Percentiles rank a stretch among this genome's conserved stretches.
phyloP scores from a whole-genome alignment of 2,113 vertebrate genomes.

The Hemicordylus capensis region DNA sequence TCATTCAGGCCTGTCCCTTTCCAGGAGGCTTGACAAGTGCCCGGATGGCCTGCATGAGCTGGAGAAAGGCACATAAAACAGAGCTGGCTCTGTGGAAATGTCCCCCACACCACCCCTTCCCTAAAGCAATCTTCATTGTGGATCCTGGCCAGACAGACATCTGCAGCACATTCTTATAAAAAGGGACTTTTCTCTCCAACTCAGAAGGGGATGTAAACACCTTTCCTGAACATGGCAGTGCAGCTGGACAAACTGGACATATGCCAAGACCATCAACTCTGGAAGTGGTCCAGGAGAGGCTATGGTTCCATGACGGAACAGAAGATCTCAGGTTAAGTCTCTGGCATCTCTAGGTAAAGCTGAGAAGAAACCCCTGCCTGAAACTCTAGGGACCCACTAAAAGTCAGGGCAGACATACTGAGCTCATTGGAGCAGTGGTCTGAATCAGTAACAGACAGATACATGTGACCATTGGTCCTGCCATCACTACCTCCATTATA shows the following conservation, averaged over 20 bases:
- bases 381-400: too few relatives aligned
- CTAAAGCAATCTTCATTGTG: slow-evolving; percentile 26
- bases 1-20: slow-evolving; percentile 54
- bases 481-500: background rate
- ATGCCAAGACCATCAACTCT: background rate
- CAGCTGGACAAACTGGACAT: background rate
- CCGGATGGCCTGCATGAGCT: background rate
- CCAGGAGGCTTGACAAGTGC: slow-evolving; percentile 45
- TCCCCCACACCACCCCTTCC: slow-evolving; percentile 6
- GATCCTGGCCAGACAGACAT: slow-evolving; percentile 58
- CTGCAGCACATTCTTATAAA: slow-evolving; percentile 41
- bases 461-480: background rate
- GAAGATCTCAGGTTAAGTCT: too few relatives aligned
- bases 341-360: too few relatives aligned
- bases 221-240: background rate
- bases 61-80: accelerated
- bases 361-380: too few relatives aligned
- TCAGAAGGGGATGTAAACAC: background rate
- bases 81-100: slow-evolving; percentile 47
- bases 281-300: background rate
- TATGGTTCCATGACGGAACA: background rate
- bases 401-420: too few relatives aligned
- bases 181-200: background rate
- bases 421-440: too few relatives aligned
- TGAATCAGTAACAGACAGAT: too few relatives aligned